Evolutionary conservation across 2,797 vertebrate genomes (phyloP).

Genomic region (Microctenopoma lineatum): DNA sequence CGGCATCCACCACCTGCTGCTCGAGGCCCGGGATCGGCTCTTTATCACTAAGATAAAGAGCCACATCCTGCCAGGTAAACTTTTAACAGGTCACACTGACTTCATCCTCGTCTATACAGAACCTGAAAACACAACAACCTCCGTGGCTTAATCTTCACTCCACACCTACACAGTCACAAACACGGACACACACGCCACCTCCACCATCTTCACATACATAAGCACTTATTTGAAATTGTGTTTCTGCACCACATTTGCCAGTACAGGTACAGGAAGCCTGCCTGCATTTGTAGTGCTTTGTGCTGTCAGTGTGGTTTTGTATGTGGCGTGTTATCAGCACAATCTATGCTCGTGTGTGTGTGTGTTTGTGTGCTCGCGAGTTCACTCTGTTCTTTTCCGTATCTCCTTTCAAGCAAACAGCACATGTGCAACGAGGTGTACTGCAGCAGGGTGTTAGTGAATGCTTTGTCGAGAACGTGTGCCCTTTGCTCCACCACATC

Average conservation of each 20-base stretch:
- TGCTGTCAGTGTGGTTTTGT: conserved; percentile 48
- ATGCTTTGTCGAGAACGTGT: conserved; percentile 14
- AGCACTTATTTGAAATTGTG: conserved; percentile 14
- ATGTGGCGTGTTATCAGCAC: conserved; percentile 34
- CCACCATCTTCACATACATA: conserved; percentile 1
- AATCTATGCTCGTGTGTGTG: conserved; percentile 19
- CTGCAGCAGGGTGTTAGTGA: conserved; percentile 26
- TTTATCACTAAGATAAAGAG: background rate
- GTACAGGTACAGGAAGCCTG: conserved; percentile 47
- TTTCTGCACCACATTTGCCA: conserved; percentile 27
- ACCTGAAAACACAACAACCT: background rate
- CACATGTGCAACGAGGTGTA: background rate
- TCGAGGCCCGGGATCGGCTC: background rate
- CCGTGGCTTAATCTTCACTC: background rate
- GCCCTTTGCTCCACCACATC: conserved; percentile 45
- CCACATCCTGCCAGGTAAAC: background rate
- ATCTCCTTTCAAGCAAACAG: conserved; percentile 6
- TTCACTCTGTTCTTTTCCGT: conserved; percentile 29
- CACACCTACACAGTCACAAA: background rate
- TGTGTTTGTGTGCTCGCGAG: background rate
- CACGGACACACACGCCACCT: background rate
- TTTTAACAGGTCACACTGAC: background rate
- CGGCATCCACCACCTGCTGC: too few species aligned
- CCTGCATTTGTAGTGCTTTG: conserved; percentile 36
- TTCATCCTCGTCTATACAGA: background rate